These are phyloP conservation scores for Leptinotarsa texana DNA, from an alignment of 1,140 invertebrate genomes.

Conservation along the genomic window DNA sequence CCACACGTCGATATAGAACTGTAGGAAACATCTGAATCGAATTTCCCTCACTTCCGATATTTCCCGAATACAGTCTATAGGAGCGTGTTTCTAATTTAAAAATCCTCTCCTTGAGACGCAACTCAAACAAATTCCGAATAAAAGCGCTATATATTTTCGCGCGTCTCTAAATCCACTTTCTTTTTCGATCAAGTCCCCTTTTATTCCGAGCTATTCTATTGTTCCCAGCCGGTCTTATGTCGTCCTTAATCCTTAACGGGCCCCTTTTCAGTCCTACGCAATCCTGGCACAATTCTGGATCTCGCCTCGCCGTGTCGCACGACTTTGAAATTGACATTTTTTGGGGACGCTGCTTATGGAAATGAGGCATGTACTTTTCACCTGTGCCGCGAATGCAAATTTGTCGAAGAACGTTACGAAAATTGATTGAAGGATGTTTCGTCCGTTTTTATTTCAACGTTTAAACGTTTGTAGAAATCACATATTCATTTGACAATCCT, in stretches of 20 bases:
- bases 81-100: conserved; percentile 31
- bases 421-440: too few relatives aligned
- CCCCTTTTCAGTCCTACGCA: neutral
- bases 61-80: neutral
- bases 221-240: conserved; percentile 29
- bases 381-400: conserved; percentile 11
- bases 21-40: conserved; percentile 18
- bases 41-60: conserved; percentile 10
- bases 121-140: conserved; percentile 31
- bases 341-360: neutral
- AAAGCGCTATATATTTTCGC: conserved; percentile 36
- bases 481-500: too few relatives aligned
- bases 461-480: too few relatives aligned
- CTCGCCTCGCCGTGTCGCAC: neutral
- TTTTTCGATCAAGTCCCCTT: conserved; percentile 37
- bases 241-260: conserved; percentile 21
- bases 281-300: neutral
- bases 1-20: neutral
- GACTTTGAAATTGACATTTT: conserved; percentile 3
- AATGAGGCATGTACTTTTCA: conserved; percentile 14
- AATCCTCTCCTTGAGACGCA: conserved; percentile 24
- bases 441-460: too few relatives aligned
- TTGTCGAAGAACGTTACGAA: neutral
- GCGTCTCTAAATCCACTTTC: conserved; percentile 36
- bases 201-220: conserved; percentile 32